These are phyloP conservation scores for Drosophila littoralis DNA, from an alignment of 1,140 invertebrate species.

Conservation along the genomic window DNA sequence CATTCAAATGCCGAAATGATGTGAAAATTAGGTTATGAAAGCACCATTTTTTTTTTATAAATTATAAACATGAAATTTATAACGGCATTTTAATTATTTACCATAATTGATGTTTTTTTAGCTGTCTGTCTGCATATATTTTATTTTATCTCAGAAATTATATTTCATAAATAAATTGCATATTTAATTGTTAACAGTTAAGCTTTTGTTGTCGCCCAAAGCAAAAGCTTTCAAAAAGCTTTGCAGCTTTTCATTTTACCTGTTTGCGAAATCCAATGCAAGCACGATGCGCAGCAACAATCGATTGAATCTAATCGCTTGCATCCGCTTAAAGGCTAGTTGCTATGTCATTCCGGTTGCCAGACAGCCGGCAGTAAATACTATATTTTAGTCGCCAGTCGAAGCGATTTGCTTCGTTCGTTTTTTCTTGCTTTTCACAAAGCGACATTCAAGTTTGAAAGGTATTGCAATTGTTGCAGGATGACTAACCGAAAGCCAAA, in stretches of 20 bases:
- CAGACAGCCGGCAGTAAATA: not conserved
- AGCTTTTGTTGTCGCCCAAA: not conserved
- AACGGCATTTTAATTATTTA: no score
- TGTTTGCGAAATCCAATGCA: constrained; percentile 3
- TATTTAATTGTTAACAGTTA: no score
- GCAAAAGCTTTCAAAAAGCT: constrained; percentile 2
- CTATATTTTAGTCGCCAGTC: not conserved
- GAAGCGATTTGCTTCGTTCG: not conserved
- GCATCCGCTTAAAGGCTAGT: not conserved
- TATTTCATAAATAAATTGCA: not conserved
- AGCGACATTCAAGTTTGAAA: not conserved
- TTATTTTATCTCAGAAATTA: not conserved
- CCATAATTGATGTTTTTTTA: no score
- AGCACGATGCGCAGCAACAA: not conserved
- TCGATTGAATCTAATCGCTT: not conserved
- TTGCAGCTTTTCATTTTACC: not conserved
- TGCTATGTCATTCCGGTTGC: not conserved
- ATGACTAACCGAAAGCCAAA: constrained; percentile 4
- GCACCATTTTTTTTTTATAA: not conserved
- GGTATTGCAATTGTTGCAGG: not conserved
- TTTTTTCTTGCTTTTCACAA: not conserved
- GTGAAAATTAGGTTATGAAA: not conserved
- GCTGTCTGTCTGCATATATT: no score
- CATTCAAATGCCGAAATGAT: not conserved
- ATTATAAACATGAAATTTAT: not conserved